A percentile compares a stretch with the other conserved stretches of the same genome.
These are phyloP conservation scores for Caenorhabditis briggsae DNA, from an alignment of 1,140 invertebrate species.

Conservation along the genomic window DNA sequence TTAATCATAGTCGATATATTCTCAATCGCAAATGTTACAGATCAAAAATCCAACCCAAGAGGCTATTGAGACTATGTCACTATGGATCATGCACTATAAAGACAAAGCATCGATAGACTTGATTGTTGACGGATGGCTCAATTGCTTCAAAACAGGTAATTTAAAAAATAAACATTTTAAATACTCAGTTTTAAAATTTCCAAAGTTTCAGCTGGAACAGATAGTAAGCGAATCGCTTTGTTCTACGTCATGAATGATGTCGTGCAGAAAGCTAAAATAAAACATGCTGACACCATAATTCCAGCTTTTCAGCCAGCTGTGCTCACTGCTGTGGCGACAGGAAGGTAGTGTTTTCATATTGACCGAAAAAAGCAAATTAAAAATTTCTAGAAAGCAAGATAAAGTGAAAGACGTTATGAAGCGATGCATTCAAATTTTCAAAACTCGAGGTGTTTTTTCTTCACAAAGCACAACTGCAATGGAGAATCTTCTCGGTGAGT, in stretches of 20 bases:
- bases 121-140: slow-evolving; percentile 70
- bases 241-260: slow-evolving; percentile 76
- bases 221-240: slow-evolving; percentile 69
- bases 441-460: slow-evolving; percentile 63
- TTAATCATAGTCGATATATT: not conserved
- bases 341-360: slow-evolving; percentile 50
- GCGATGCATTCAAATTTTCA: slow-evolving; percentile 73
- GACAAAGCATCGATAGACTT: slow-evolving; percentile 68
- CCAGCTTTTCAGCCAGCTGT: slow-evolving; percentile 72
- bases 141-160: slow-evolving; percentile 69
- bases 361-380: not conserved
- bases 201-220: slow-evolving; percentile 60
- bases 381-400: slow-evolving; percentile 57
- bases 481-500: slow-evolving; percentile 55
- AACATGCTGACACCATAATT: slow-evolving; percentile 65
- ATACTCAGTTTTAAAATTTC: slow-evolving; percentile 20
- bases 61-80: slow-evolving; percentile 70
- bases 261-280: slow-evolving; percentile 73
- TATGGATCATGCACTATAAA: slow-evolving; percentile 73
- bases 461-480: slow-evolving; percentile 64
- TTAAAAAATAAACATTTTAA: slow-evolving; percentile 13
- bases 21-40: not conserved
- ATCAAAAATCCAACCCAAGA: slow-evolving; percentile 67
- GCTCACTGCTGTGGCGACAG: slow-evolving; percentile 69
- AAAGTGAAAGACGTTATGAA: slow-evolving; percentile 70